Evolutionary conservation across 2,113 vertebrate species (phyloP).

Genomic region (Xiphophorus maculatus): DNA sequence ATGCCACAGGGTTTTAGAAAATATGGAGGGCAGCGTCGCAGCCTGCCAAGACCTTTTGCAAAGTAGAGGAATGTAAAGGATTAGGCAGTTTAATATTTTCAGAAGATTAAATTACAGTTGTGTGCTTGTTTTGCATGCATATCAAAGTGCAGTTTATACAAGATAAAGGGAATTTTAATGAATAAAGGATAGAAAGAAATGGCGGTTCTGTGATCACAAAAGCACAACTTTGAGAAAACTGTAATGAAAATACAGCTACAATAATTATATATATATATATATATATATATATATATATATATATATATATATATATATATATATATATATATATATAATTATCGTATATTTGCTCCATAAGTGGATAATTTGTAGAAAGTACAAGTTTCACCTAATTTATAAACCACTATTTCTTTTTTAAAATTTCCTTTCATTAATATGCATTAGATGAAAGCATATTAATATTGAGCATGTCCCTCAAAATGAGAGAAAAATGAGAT

Average conservation of each 20-base stretch:
- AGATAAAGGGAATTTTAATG: constrained; percentile 19
- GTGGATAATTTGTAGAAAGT: background rate
- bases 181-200: background rate
- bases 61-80: constrained; percentile 1
- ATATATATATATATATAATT: too few species aligned
- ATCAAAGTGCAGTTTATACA: background rate
- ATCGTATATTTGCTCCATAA: background rate
- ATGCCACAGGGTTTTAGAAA: constrained; percentile 52
- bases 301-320: too few species aligned
- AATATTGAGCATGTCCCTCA: too few species aligned
- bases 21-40: constrained; percentile 22
- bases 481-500: background rate
- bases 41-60: constrained; percentile 22
- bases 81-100: constrained; percentile 45
- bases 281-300: too few species aligned
- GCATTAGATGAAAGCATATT: background rate
- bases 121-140: background rate
- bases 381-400: background rate
- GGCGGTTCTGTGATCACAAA: background rate
- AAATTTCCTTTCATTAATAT: background rate
- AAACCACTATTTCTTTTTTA: too few species aligned
- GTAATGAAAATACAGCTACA: background rate
- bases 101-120: constrained; percentile 10
- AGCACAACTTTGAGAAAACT: background rate
- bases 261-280: too few species aligned